Conservation (phyloP, 2,797 vertebrate species). For the Chaunax sp. region DNA sequence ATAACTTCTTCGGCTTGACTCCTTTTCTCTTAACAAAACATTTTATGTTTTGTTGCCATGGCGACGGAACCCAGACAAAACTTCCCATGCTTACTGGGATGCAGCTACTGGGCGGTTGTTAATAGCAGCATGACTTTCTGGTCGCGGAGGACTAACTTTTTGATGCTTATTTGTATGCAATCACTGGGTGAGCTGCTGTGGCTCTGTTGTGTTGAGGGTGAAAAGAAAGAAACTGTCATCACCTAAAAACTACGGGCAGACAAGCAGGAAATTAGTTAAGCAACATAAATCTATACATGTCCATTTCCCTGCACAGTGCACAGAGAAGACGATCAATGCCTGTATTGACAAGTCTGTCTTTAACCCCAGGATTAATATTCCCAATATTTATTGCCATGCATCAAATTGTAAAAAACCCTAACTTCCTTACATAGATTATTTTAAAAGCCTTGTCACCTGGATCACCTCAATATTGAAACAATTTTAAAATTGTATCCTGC, state of each 20-base stretch:
- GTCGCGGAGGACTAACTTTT: slow-evolving; percentile 5
- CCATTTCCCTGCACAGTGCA: neutral
- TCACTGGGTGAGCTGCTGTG: neutral
- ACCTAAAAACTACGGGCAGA: neutral
- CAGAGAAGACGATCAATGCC: slow-evolving; percentile 16
- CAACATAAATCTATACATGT: slow-evolving; percentile 4
- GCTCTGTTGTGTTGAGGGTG: neutral
- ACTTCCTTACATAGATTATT: neutral
- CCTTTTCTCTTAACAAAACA: slow-evolving; percentile 50
- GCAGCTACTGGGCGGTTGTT: slow-evolving; percentile 43
- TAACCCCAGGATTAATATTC: slow-evolving; percentile 16
- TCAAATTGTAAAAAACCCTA: neutral
- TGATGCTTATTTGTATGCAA: neutral
- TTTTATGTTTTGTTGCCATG: slow-evolving; percentile 70
- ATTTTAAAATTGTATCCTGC: too few relatives aligned
- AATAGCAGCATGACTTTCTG: slow-evolving; percentile 12
- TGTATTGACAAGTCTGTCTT: slow-evolving; percentile 23
- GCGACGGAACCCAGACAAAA: slow-evolving; percentile 60
- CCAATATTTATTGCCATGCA: neutral
- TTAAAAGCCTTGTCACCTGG: neutral
- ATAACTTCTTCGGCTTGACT: slow-evolving; percentile 63
- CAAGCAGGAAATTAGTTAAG: neutral
- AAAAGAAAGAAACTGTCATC: neutral
- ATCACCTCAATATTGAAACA: neutral
- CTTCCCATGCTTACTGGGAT: slow-evolving; percentile 42